Percentiles rank a stretch among this genome's conserved stretches.
These are phyloP conservation scores for Temnopleurus reevesii DNA, from an alignment of 53 echinoderm and acorn worm species.

Conservation along the genomic window DNA sequence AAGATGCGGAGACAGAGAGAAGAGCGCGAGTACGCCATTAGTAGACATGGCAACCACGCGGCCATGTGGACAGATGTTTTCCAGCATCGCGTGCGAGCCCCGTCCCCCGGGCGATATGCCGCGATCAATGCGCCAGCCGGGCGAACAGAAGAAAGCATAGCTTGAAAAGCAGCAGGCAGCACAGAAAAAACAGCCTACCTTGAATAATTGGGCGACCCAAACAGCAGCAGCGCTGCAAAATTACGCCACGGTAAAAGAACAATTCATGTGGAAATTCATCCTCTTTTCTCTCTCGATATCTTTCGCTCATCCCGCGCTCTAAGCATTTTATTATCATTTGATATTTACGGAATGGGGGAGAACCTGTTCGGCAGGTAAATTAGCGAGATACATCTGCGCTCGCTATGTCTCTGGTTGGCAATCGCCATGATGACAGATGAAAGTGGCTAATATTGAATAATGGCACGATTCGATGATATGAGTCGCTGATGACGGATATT, in stretches of 20 bases:
- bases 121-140: slow-evolving; percentile 57
- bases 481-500: slow-evolving; percentile 27
- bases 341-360: background rate
- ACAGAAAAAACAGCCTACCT: slow-evolving; percentile 35
- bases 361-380: slow-evolving; percentile 21
- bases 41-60: slow-evolving; percentile 76
- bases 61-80: slow-evolving; percentile 80
- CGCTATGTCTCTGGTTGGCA: background rate
- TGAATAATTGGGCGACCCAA: slow-evolving; percentile 49
- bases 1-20: background rate
- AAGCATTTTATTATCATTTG: slow-evolving; percentile 4
- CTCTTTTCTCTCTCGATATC: background rate
- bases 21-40: slow-evolving; percentile 70
- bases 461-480: slow-evolving; percentile 42
- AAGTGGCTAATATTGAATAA: slow-evolving; percentile 1
- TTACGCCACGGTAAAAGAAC: slow-evolving; percentile 25
- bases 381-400: slow-evolving; percentile 34
- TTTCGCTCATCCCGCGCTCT: slow-evolving; percentile 14
- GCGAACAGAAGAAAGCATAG: slow-evolving; percentile 37
- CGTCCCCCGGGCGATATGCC: slow-evolving; percentile 34
- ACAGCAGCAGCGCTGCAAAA: slow-evolving; percentile 8
- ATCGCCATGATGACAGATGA: background rate
- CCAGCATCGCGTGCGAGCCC: slow-evolving; percentile 52
- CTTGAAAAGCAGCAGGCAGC: background rate
- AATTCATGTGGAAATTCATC: slow-evolving; percentile 40